Base-by-base conservation (phyloP, 2,113 vertebrate species). In the Salminus brasiliensis region DNA sequence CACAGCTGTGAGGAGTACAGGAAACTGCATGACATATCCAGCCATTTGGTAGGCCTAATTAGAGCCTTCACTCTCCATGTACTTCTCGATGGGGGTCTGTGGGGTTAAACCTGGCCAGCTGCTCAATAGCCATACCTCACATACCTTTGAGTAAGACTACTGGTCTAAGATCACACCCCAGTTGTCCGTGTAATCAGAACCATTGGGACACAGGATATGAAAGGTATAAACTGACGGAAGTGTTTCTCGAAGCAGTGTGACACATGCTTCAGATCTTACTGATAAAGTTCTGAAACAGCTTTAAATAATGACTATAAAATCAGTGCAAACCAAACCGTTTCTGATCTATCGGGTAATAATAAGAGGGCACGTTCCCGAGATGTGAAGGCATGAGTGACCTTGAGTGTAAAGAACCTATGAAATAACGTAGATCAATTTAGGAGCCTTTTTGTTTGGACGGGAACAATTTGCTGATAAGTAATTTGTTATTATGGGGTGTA, bases 1-100 rank as follows among this genome's bases (percentile, higher is more conserved):
- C 21, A 23, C 62, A 36, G 18, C 18, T 32, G 13, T 62, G 53
- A 78, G 57, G 73, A 82, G 76, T 45, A 85, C 73, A 57, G 65
- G 21, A 59, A 72, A 59, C 52, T 16, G 36, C 23, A 30, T 16
- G 53, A 25, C 57, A 25, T 39, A 63, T 80, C 63, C 53, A 47
- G 73, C 62, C 62, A 52, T 80, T 78, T 79, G 30, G 27, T 59
- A 82, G 21, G 63, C 23, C 66, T 47, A 59, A 79, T 73, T 78
- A 55, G 62, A 27, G 16, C 2, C 23, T 39, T 66, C 12, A 36
- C 41, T 59, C 47, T 63, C 18, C 71, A 59, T 30, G 65, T 70
- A 71, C 49, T 83, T 79, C 55, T 25, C 25, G 29, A 21, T 39
- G 60, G 66, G 30, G 30, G 76, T 41, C 69, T 36, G 29, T 1